These are phyloP conservation scores for Geococcyx californianus DNA, from an alignment of 2,113 vertebrate genomes.

Conservation along the genomic window DNA sequence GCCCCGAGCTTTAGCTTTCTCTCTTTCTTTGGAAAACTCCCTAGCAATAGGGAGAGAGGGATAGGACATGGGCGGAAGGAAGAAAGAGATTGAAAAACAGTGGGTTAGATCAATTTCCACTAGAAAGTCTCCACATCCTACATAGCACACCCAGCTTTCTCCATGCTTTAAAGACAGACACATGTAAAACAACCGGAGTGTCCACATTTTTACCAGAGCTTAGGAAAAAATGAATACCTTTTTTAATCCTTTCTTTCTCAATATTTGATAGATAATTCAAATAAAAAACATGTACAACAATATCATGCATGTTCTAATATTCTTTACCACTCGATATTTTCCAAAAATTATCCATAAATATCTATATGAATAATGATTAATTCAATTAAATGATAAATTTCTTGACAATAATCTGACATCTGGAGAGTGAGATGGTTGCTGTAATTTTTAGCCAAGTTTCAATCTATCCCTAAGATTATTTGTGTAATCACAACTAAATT, in stretches of 20 bases:
- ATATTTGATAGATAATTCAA: background rate
- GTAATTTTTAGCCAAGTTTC: background rate
- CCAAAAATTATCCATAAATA: background rate
- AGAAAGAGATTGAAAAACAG: constrained; percentile 49
- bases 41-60: constrained; percentile 72
- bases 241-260: background rate
- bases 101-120: constrained; percentile 36
- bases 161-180: background rate
- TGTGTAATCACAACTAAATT: background rate
- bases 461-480: background rate
- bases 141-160: background rate
- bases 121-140: background rate
- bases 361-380: background rate
- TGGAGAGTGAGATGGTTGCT: constrained; percentile 52
- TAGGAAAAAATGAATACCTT: background rate
- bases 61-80: background rate
- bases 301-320: background rate
- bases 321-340: background rate
- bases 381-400: background rate
- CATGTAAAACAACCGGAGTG: background rate
- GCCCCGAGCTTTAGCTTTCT: constrained; percentile 96
- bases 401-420: constrained; percentile 58
- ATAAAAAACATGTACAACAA: background rate
- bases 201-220: background rate
- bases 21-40: constrained; percentile 99